Conservation (phyloP, 2,113 vertebrate species). For the Propithecus coquereli region DNA sequence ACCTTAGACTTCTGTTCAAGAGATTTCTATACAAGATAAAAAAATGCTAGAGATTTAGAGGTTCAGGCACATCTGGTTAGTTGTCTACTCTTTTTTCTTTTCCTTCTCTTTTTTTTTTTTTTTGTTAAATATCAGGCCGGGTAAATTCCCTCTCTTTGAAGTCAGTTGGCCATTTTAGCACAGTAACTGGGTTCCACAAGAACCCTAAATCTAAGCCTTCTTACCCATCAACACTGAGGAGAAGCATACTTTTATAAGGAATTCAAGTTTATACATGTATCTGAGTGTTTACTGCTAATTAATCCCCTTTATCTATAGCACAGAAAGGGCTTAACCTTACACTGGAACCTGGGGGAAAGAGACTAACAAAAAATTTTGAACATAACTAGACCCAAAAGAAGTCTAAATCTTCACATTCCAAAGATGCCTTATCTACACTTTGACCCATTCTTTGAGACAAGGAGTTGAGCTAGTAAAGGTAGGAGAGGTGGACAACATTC, state of each 20-base stretch:
- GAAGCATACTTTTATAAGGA: constrained; percentile 27
- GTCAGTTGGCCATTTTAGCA: constrained; percentile 42
- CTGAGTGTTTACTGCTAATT: constrained; percentile 9
- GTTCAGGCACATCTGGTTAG: background rate
- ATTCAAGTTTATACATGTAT: constrained; percentile 22
- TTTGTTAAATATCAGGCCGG: background rate
- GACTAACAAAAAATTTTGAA: constrained; percentile 22
- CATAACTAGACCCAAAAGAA: constrained; percentile 35
- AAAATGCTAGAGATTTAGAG: constrained; percentile 25
- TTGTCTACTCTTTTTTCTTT: background rate
- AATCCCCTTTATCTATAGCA: constrained; percentile 25
- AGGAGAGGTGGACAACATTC: background rate
- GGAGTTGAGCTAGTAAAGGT: constrained; percentile 41
- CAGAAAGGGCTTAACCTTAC: constrained; percentile 18
- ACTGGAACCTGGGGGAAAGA: background rate
- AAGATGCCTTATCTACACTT: constrained; percentile 34
- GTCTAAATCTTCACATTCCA: constrained; percentile 50
- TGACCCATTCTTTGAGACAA: constrained; percentile 30
- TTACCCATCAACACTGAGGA: background rate
- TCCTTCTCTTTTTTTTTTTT: background rate
- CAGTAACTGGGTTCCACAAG: background rate
- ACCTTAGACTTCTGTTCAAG: background rate
- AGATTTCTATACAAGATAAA: constrained; percentile 15
- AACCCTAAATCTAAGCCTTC: background rate
- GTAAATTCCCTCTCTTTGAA: constrained; percentile 39